Percentiles rank a stretch among this genome's conserved stretches.
These are phyloP conservation scores for Lepisosteus osseus DNA, from an alignment of 2,113 vertebrate genomes.

Conservation along the genomic window DNA sequence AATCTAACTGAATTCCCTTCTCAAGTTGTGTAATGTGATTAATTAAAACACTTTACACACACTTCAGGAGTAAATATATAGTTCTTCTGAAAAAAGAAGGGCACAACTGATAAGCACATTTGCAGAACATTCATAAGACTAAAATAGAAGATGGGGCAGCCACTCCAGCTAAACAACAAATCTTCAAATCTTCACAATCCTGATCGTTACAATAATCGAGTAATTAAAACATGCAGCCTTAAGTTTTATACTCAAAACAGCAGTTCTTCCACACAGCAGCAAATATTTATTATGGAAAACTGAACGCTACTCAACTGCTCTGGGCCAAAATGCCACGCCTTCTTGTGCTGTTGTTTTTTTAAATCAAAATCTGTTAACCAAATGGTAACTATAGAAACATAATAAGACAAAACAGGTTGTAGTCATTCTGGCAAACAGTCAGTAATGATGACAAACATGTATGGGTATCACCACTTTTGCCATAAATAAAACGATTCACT, in stretches of 20 bases:
- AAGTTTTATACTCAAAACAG: background rate
- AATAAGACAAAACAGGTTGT: constrained; percentile 11
- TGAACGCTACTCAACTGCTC: background rate
- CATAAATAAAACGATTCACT: background rate
- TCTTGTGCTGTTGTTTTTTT: background rate
- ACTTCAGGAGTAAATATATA: too few relatives aligned
- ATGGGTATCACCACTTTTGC: background rate
- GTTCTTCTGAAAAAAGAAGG: too few relatives aligned
- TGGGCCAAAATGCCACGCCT: constrained; percentile 2
- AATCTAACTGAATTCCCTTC: too few relatives aligned
- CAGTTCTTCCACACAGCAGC: background rate
- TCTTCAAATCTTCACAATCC: background rate
- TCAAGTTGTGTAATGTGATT: too few relatives aligned
- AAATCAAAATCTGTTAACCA: background rate
- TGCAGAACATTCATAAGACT: too few relatives aligned
- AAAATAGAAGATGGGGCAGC: background rate
- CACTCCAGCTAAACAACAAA: background rate
- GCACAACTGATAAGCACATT: too few relatives aligned
- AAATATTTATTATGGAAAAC: background rate
- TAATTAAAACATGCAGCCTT: too few relatives aligned
- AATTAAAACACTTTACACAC: too few relatives aligned
- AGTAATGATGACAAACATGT: constrained; percentile 8
- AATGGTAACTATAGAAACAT: constrained; percentile 19
- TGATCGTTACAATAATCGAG: background rate
- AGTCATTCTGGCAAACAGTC: constrained; percentile 9